These are phyloP conservation scores for Hyperoplus lanceolatus DNA, from an alignment of 2,797 vertebrate genomes.

Conservation along the genomic window DNA sequence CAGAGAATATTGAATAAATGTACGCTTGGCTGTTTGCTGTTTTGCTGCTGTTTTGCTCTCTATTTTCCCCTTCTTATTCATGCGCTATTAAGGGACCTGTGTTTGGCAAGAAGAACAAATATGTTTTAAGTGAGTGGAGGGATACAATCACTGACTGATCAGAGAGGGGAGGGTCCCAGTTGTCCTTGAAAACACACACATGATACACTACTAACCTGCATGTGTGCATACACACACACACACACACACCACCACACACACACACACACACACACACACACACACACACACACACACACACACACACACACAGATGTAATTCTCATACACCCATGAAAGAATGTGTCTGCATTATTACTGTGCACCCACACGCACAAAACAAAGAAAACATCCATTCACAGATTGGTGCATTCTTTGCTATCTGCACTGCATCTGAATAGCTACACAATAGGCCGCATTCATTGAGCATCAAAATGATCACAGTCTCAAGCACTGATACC, in stretches of 20 bases:
- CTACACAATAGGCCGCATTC: not conserved
- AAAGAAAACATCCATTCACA: not conserved
- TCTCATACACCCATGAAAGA: not conserved
- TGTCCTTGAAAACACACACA: conserved; percentile 52
- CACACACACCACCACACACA: not conserved
- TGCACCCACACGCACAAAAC: not conserved
- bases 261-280: conserved; percentile 2
- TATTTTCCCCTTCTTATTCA: conserved; percentile 64
- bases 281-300: conserved; percentile 31
- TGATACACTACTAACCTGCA: conserved; percentile 33
- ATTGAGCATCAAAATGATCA: not conserved
- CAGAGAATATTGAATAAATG: conserved; percentile 76
- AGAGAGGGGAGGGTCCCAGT: conserved; percentile 42
- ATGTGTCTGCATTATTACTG: conserved; percentile 6
- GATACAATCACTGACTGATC: conserved; percentile 67
- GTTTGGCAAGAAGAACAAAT: conserved; percentile 78
- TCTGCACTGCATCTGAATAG: not conserved
- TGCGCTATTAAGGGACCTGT: conserved; percentile 74
- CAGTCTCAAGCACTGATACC: not conserved
- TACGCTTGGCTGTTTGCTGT: conserved; percentile 53
- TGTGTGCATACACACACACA: conserved; percentile 2
- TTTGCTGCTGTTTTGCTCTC: conserved; percentile 69
- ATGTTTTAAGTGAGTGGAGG: conserved; percentile 65
- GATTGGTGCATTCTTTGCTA: conserved; percentile 19
- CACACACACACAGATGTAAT: conserved; percentile 8